Conservation (phyloP, 2,888 invertebrate genomes). For the Altica lythri region DNA sequence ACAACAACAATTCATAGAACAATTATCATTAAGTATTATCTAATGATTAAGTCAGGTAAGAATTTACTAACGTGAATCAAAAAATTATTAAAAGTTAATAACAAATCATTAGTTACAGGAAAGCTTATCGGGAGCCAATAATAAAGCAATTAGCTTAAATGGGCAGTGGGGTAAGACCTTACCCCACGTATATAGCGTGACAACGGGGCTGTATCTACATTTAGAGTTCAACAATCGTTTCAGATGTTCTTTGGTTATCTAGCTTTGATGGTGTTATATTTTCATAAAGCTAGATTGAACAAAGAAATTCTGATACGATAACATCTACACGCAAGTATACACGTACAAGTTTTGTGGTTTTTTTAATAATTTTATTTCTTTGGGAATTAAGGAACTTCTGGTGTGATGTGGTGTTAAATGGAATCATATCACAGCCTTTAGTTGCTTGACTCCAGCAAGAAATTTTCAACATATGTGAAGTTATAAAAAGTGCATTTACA, state of each 20-base stretch:
- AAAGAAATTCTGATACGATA: slow-evolving; percentile 43
- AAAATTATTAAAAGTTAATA: slow-evolving; percentile 17
- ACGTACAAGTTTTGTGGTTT: too few species aligned
- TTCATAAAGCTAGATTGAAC: slow-evolving; percentile 58
- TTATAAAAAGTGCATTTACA: not conserved
- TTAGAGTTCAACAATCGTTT: slow-evolving; percentile 7
- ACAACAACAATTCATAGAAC: slow-evolving; percentile 5
- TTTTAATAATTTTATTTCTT: slow-evolving; percentile 12
- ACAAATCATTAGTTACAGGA: slow-evolving; percentile 11
- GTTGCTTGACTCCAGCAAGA: slow-evolving; percentile 48
- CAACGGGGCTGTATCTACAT: not conserved
- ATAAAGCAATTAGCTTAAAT: slow-evolving; percentile 9
- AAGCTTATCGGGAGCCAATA: slow-evolving; percentile 7
- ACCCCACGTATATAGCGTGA: not conserved
- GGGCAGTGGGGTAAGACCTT: not conserved
- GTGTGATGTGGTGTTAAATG: slow-evolving; percentile 51
- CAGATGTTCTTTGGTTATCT: slow-evolving; percentile 62
- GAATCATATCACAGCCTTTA: slow-evolving; percentile 55
- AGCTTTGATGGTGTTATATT: slow-evolving; percentile 52
- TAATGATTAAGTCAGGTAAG: slow-evolving; percentile 8
- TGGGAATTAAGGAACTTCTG: slow-evolving; percentile 54
- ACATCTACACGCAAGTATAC: slow-evolving; percentile 2
- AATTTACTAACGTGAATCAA: slow-evolving; percentile 17
- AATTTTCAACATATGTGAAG: not conserved
- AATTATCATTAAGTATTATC: slow-evolving; percentile 12